These are phyloP conservation scores for Mantis religiosa DNA, from an alignment of 2,888 invertebrate species.

Conservation along the genomic window DNA sequence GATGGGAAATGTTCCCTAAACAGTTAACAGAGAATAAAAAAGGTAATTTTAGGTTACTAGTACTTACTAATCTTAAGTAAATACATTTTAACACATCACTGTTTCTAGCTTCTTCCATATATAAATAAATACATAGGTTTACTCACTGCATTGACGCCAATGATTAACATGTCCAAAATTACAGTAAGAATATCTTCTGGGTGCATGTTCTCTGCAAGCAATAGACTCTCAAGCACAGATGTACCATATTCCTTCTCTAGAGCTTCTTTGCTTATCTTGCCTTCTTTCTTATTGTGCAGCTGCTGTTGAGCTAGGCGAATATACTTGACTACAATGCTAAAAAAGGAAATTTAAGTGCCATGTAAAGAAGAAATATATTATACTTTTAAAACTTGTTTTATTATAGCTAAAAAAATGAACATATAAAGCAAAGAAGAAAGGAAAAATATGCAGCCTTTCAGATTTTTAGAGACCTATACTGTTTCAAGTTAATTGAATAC, in stretches of 20 bases:
- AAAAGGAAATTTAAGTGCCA: neutral
- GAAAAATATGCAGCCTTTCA: too few relatives aligned
- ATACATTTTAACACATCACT: too few relatives aligned
- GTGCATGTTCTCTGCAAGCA: conserved; percentile 53
- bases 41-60: too few relatives aligned
- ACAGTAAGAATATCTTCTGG: conserved; percentile 60
- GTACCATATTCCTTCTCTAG: conserved; percentile 30
- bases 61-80: too few relatives aligned
- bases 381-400: neutral
- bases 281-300: conserved; percentile 39
- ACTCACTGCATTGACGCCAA: conserved; percentile 61
- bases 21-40: too few relatives aligned
- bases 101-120: too few relatives aligned
- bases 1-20: too few relatives aligned
- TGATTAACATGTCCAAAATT: conserved; percentile 60
- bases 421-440: too few relatives aligned
- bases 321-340: conserved; percentile 56
- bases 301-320: conserved; percentile 47
- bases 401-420: too few relatives aligned
- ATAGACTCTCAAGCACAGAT: conserved; percentile 52
- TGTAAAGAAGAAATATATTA: neutral
- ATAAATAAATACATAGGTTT: too few relatives aligned
- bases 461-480: too few relatives aligned
- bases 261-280: neutral
- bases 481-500: too few relatives aligned